phyloP scores from a whole-genome alignment of 2,113 vertebrate genomes.

The Falcunculus frontatus region DNA sequence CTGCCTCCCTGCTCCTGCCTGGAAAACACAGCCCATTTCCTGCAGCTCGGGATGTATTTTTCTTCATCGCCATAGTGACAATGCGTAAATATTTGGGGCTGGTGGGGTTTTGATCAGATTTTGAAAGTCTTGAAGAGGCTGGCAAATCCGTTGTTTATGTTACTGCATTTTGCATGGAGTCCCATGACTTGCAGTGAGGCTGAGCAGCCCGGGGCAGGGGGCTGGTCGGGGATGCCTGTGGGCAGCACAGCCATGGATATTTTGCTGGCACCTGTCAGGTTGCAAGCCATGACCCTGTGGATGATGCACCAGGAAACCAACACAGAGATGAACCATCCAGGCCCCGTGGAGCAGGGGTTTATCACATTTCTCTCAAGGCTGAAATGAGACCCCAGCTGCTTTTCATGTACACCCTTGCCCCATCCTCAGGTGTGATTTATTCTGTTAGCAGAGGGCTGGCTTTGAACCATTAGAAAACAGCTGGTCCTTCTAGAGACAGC shows the following conservation, averaged over 20 bases:
- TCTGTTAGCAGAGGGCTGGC: not conserved
- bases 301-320: not conserved
- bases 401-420: not conserved
- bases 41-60: slow-evolving; percentile 17
- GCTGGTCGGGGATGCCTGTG: not conserved
- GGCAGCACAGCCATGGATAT: rapidly evolving
- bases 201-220: not conserved
- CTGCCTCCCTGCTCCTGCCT: not conserved
- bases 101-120: not conserved
- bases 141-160: not conserved
- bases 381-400: not conserved
- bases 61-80: slow-evolving; percentile 28
- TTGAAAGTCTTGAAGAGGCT: not conserved
- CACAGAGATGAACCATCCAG: not conserved
- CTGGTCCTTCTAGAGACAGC: not conserved
- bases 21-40: not conserved
- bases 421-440: not conserved
- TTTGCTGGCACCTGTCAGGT: not conserved
- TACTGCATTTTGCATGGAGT: not conserved
- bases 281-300: not conserved
- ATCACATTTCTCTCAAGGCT: not conserved
- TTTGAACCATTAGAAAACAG: not conserved
- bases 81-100: not conserved
- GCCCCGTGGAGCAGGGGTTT: not conserved
- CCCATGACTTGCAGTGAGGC: not conserved